phyloP scores from a whole-genome alignment of 2,888 invertebrate species.

The Drosophila longiperda region DNA sequence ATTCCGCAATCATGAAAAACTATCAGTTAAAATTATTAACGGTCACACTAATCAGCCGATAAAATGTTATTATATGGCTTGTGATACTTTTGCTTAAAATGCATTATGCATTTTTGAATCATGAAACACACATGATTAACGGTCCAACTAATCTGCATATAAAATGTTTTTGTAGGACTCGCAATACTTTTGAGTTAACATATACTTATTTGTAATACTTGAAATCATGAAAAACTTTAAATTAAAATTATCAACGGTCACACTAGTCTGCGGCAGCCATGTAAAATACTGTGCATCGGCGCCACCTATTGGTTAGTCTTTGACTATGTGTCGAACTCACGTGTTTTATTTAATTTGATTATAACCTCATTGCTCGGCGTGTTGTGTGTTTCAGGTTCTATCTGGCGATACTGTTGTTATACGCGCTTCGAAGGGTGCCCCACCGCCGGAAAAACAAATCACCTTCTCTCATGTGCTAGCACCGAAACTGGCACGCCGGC shows the following conservation, averaged over 20 bases:
- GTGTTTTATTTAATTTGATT: conserved; percentile 44
- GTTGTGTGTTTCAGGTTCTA: conserved; percentile 88
- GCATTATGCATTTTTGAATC: neutral
- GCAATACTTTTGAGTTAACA: neutral
- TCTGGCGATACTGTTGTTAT: conserved; percentile 98
- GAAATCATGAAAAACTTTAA: neutral
- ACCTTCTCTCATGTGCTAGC: conserved; percentile 96
- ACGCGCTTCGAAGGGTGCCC: conserved; percentile 92
- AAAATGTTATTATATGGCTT: neutral
- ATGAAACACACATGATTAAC: too few species aligned
- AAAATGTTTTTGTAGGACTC: neutral
- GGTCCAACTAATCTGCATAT: neutral
- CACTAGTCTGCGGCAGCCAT: conserved; percentile 43
- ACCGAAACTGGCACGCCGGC: conserved; percentile 94
- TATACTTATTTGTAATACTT: neutral
- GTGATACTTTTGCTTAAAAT: neutral
- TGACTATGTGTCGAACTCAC: conserved; percentile 21
- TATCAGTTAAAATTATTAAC: neutral
- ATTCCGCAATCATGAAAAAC: neutral
- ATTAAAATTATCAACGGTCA: conserved; percentile 26
- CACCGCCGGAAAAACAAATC: conserved; percentile 96
- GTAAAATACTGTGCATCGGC: conserved; percentile 12
- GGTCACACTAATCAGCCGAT: conserved; percentile 31
- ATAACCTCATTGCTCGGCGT: conserved; percentile 58
- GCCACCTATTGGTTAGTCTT: conserved; percentile 43